phyloP scores from a whole-genome alignment of 2,113 vertebrate genomes.

The Chrysochloris asiatica region DNA sequence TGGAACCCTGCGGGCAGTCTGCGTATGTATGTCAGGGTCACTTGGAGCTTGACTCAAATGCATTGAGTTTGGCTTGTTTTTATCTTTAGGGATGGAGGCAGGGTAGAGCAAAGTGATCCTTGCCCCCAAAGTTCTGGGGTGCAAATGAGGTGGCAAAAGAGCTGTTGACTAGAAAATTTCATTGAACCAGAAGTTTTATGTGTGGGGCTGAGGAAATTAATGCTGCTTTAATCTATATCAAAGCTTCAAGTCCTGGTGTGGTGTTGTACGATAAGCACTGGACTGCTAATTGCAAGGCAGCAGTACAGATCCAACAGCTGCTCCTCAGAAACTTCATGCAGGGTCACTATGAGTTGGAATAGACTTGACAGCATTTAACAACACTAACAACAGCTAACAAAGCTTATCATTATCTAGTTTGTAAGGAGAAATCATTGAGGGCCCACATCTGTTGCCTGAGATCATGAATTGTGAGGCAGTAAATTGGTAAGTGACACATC shows the following conservation, averaged over 20 bases:
- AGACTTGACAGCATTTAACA: no score
- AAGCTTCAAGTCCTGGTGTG: not conserved
- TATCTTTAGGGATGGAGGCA: not conserved
- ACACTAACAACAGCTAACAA: no score
- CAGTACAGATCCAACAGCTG: no score
- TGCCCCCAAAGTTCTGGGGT: not conserved
- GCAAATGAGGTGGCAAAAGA: not conserved
- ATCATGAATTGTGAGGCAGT: not conserved
- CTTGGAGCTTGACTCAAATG: not conserved
- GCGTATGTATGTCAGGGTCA: not conserved
- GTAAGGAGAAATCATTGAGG: not conserved
- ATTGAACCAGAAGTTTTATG: not conserved
- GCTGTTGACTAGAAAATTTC: not conserved
- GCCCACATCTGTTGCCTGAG: not conserved
- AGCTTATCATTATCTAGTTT: not conserved
- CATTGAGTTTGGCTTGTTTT: not conserved
- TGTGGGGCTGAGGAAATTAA: not conserved
- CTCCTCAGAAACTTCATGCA: no score
- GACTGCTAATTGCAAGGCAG: no score
- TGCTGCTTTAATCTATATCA: not conserved
- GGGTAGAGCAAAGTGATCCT: not conserved
- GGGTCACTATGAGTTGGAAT: no score
- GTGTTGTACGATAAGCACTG: no score
- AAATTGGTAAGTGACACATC: not conserved
- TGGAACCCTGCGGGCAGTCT: not conserved